phyloP scores from a whole-genome alignment of 1,140 invertebrate species.

The Hycleus cichorii region DNA sequence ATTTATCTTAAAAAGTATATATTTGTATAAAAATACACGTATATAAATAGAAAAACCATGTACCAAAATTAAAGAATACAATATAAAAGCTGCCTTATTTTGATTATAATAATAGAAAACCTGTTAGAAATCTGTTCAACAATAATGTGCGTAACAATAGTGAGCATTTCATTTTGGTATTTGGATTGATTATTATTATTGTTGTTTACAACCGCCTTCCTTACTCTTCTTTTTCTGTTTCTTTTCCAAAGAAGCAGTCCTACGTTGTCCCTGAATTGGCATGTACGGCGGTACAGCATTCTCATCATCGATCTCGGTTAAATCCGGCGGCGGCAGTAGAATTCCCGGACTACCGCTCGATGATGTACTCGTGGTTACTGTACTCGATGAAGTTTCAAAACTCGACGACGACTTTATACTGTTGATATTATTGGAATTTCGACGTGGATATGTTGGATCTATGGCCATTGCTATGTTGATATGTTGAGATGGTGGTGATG shows the following conservation, averaged over 20 bases:
- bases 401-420: conserved; percentile 29
- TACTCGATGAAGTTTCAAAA: conserved; percentile 36
- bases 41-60: conserved; percentile 37
- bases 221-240: conserved; percentile 43
- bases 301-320: conserved; percentile 44
- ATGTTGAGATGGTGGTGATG: conserved; percentile 23
- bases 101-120: neutral
- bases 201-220: conserved; percentile 40
- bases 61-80: conserved; percentile 31
- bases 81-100: neutral
- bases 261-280: conserved; percentile 69
- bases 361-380: conserved; percentile 37
- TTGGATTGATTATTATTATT: conserved; percentile 25
- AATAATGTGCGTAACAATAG: neutral
- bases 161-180: conserved; percentile 13
- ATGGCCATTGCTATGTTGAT: conserved; percentile 54
- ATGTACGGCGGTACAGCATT: conserved; percentile 61
- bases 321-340: conserved; percentile 34
- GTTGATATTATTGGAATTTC: neutral
- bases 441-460: conserved; percentile 49
- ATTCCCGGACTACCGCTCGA: conserved; percentile 36
- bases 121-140: neutral
- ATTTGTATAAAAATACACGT: conserved; percentile 9
- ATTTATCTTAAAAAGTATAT: neutral
- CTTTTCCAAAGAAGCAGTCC: conserved; percentile 50